phyloP scores from a whole-genome alignment of 2,888 invertebrate species.

The Melangyna quadrimaculata region DNA sequence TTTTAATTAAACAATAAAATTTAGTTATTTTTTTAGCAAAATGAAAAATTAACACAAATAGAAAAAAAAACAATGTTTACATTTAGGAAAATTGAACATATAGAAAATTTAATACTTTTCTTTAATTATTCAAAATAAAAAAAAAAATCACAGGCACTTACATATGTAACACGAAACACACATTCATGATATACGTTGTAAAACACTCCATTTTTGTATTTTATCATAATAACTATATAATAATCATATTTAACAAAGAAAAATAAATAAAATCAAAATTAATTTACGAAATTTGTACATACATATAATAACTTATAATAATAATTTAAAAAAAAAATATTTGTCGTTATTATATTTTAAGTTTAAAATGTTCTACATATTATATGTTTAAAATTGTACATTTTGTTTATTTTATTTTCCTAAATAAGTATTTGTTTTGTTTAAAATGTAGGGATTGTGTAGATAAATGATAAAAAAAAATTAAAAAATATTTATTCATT shows the following conservation, averaged over 20 bases:
- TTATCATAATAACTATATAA: conserved; percentile 10
- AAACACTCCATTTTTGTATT: conserved; percentile 50
- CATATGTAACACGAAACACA: conserved; percentile 25
- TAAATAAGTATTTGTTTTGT: conserved; percentile 5
- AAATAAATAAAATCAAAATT: conserved; percentile 51
- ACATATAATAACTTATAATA: conserved; percentile 16
- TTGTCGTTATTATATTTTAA: conserved; percentile 33
- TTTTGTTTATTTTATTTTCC: conserved; percentile 18
- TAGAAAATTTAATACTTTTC: conserved; percentile 15
- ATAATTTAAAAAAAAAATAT: conserved; percentile 11
- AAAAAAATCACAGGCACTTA: conserved; percentile 32
- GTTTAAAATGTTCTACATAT: conserved; percentile 21
- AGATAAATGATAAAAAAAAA: conserved; percentile 54
- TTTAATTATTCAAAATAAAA: neutral
- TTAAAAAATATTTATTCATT: conserved; percentile 27
- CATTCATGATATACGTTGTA: conserved; percentile 57
- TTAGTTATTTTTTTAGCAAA: conserved; percentile 29
- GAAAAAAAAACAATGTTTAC: conserved; percentile 46
- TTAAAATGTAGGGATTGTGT: conserved; percentile 46
- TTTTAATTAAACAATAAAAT: conserved; percentile 29
- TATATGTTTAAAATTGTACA: conserved; percentile 5
- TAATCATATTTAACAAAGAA: conserved; percentile 12
- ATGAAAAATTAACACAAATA: conserved; percentile 18
- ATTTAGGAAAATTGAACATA: conserved; percentile 17
- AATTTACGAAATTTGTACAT: conserved; percentile 62